phyloP scores from a whole-genome alignment of 2,888 invertebrate genomes.

The Sesia apiformis region DNA sequence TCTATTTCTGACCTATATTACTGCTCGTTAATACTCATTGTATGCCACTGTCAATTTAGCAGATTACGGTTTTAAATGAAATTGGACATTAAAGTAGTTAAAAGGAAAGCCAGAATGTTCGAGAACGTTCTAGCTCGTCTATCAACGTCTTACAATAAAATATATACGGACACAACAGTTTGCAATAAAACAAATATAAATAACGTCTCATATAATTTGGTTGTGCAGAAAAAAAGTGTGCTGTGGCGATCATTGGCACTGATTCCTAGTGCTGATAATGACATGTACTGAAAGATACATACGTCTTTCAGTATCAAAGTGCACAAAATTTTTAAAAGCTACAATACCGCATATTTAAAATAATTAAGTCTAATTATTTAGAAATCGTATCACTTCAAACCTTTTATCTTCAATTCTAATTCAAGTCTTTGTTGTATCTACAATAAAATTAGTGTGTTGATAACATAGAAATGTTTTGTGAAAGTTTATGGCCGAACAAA shows the following conservation, averaged over 20 bases:
- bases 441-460: conserved; percentile 19
- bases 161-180: conserved; percentile 59
- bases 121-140: too few relatives aligned
- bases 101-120: too few relatives aligned
- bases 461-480: conserved; percentile 27
- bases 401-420: conserved; percentile 19
- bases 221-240: conserved; percentile 41
- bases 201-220: conserved; percentile 47
- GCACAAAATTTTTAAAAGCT: not conserved
- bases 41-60: too few relatives aligned
- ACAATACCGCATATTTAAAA: not conserved
- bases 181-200: conserved; percentile 61
- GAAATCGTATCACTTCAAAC: conserved; percentile 49
- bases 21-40: too few relatives aligned
- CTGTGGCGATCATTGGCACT: not conserved
- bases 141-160: conserved; percentile 35
- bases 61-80: too few relatives aligned
- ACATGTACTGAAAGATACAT: not conserved
- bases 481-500: conserved; percentile 3
- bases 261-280: not conserved
- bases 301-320: not conserved
- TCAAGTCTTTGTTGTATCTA: conserved; percentile 47
- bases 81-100: too few relatives aligned
- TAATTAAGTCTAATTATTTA: conserved; percentile 9
- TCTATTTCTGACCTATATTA: too few relatives aligned